A percentile compares a stretch with the other conserved stretches of the same genome.
phyloP scores from a whole-genome alignment of 1,140 invertebrate genomes.

The Nymphalis io region DNA sequence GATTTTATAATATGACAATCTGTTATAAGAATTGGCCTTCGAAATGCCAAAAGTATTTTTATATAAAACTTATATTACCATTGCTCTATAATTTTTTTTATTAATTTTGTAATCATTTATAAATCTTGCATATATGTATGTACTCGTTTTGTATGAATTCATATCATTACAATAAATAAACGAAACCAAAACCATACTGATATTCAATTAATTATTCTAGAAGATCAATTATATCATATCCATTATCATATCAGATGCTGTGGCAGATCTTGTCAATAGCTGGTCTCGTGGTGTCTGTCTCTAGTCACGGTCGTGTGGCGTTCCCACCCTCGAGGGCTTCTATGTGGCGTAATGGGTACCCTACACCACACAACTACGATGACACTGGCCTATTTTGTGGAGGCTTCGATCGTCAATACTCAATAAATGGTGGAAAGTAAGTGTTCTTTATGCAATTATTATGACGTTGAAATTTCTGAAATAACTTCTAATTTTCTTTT shows the following conservation, averaged over 20 bases:
- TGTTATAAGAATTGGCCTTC: no score
- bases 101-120: no score
- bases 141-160: no score
- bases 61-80: no score
- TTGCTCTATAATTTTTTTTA: no score
- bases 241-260: slow-evolving; percentile 36
- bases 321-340: slow-evolving; percentile 90
- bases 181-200: no score
- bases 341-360: slow-evolving; percentile 88
- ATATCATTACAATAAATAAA: no score
- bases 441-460: slow-evolving; percentile 7
- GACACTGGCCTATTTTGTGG: slow-evolving; percentile 94
- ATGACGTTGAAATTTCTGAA: no score
- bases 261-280: slow-evolving; percentile 34
- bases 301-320: slow-evolving; percentile 87
- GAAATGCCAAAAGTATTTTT: no score
- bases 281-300: slow-evolving; percentile 26
- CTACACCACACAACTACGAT: slow-evolving; percentile 88
- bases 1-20: no score
- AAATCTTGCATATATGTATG: no score
- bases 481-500: no score
- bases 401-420: slow-evolving; percentile 88
- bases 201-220: neutral
- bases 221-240: neutral
- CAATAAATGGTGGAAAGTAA: slow-evolving; percentile 85